These are phyloP conservation scores for Apis laboriosa DNA, from an alignment of 1,140 invertebrate species.

Conservation along the genomic window DNA sequence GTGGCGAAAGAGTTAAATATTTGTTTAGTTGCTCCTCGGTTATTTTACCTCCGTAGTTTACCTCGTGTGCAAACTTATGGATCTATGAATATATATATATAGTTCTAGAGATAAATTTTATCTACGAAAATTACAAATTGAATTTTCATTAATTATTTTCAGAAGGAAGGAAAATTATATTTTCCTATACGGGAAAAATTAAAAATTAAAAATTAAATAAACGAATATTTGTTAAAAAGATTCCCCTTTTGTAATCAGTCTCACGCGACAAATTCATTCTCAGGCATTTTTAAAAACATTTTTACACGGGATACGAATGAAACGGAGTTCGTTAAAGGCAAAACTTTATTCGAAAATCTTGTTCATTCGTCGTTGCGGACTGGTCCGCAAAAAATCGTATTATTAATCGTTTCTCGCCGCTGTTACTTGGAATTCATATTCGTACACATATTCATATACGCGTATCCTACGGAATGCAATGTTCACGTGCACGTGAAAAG, in stretches of 20 bases:
- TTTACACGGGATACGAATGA: not conserved
- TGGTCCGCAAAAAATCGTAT: not conserved
- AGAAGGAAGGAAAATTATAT: not conserved
- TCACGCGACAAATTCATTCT: not conserved
- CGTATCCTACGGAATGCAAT: not conserved
- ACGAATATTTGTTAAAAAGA: not conserved
- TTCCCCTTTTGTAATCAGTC: not conserved
- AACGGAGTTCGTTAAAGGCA: constrained; percentile 4
- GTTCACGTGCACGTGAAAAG: not conserved
- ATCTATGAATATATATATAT: no score
- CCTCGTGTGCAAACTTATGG: no score
- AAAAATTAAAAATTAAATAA: not conserved
- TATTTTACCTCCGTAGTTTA: no score
- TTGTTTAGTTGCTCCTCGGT: no score
- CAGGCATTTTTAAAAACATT: not conserved
- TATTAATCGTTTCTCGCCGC: constrained; percentile 31
- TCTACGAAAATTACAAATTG: no score
- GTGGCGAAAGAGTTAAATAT: no score
- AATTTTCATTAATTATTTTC: not conserved
- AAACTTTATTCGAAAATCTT: constrained; percentile 13
- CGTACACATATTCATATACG: not conserved
- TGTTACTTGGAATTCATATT: constrained; percentile 34
- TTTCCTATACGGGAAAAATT: not conserved
- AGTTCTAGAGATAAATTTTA: no score
- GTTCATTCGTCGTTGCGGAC: not conserved